Base-by-base conservation (phyloP, 2,888 invertebrate species). In the Rotaria sp. region DNA sequence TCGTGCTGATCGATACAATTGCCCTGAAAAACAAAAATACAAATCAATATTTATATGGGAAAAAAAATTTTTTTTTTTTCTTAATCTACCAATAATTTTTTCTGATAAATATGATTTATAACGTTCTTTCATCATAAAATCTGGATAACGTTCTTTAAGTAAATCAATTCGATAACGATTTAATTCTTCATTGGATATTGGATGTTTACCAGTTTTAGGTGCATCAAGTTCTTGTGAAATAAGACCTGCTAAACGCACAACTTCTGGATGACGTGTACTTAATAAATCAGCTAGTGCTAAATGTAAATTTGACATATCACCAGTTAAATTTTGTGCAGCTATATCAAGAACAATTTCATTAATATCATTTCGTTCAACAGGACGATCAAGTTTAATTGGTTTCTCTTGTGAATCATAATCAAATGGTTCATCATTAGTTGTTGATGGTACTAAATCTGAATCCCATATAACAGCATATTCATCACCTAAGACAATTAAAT, bases 111-210 rank as follows among this genome's bases (percentile, higher is more conserved):
- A 80, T 4, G 41, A 41, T 45, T 80, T 45, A 80, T 80, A 80
- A n/a, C 45, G 41, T 80, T 80, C 45, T 80, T 80, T 80, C 80
- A 80, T 80, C 80, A 80, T 80, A 80, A 80, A 80, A 80, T 80
- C 80, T 10, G 80, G 80, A 45, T 45, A 80, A 38, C 30, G 67
- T 18, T 30, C 67, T 67, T 30, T 8, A 18, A 67, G 67, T 35
- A 67, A 11, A 30, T 67, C 8, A 67, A 30, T 21, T 15, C 80
- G 80, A 80, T 45, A 26, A 11, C 1, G 4, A 80, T n/a, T 15
- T 45, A 80, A 45, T 45, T 45, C 26, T 80, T 80, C 80, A 13
- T 18, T 26, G 24, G 26, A 45, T 45, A 80, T 15, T 45, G 80
- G 80, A 80, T 80, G 80, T 45, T 45, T 80, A 10, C 80, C 80